Percentiles rank a stretch among this genome's conserved stretches.
Conservation (phyloP, 2,797 vertebrate species). For the Labroides dimidiatus region DNA sequence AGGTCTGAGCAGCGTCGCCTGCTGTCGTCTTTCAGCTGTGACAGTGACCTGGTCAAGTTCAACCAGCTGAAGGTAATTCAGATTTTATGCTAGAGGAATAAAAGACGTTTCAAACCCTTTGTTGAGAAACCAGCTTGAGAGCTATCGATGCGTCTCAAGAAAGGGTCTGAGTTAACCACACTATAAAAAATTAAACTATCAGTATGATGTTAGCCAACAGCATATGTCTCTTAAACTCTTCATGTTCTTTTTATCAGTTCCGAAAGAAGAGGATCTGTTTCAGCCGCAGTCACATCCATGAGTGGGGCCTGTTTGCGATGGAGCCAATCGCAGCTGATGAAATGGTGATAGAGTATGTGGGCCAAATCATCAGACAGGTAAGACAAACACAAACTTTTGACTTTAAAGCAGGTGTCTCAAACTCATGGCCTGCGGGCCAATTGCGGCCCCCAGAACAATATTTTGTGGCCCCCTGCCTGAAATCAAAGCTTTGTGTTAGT, state of each 20-base stretch:
- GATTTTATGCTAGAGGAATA: background rate
- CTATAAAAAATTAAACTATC: no score
- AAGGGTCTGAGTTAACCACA: no score
- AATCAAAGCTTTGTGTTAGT: no score
- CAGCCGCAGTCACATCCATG: conserved; percentile 96
- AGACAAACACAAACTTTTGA: conserved; percentile 31
- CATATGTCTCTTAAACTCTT: background rate
- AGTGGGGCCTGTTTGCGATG: conserved; percentile 99
- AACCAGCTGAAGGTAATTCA: conserved; percentile 95
- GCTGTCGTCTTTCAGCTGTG: conserved; percentile 94
- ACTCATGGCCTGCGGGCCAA: no score
- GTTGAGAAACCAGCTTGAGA: no score
- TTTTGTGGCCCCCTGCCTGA: no score
- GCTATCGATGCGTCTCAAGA: no score
- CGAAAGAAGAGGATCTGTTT: conserved; percentile 97
- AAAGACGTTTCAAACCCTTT: background rate
- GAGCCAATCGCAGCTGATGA: conserved; percentile 97
- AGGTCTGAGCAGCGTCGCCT: conserved; percentile 95
- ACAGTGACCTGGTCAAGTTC: conserved; percentile 97
- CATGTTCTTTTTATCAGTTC: conserved; percentile 82
- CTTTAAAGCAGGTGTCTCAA: no score
- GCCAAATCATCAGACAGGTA: conserved; percentile 98
- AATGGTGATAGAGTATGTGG: conserved; percentile 99
- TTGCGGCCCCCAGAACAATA: no score
- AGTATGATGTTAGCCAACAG: no score